Evolutionary conservation across 2,888 invertebrate genomes (phyloP), one percentile per base, ranked within the genome.

Genomic region (Theretra japonica): DNA sequence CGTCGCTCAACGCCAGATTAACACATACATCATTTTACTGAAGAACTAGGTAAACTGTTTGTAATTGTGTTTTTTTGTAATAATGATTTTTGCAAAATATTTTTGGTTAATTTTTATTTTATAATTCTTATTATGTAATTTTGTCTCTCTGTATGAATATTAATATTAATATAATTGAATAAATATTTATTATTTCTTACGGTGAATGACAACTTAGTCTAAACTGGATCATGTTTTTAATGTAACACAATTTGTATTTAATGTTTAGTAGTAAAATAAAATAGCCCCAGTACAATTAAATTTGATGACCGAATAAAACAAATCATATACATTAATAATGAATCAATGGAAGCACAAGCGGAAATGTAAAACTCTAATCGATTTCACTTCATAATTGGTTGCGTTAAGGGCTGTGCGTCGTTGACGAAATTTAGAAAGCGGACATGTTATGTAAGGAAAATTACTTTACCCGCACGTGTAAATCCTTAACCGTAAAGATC

Each of bases 371-470:
- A 72, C 50, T 28, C 58, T 65, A 48, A 53, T 41, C 41, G 70
- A 72, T 70, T 74, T 73, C 59, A 71, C 70, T 71, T 70, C 53
- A 33, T 48, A 62, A 48, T 69, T 73, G 73, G 69, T 19, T 41
- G 30, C 53, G 60, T 58, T 53, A 72, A 72, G 72, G 72, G 72
- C 72, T 33, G 48, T 69, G 59, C 50, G 19, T 59, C 48, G 30
- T 53, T 69, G 59, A 48, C 57, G 58, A 69, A 72, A 69, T 70
- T 69, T 70, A 70, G 69, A 70, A 70, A 58, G 69, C 58, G 33
- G 7, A 41, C 62, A 5, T 48, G 15, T 65, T 65, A 48, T 23
- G 23, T 48, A 25, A 65, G 2, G 17, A 23, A 15, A 23, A 65
- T 65, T 23, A 65, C 21, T 11, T 65, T 65, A 11, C 4, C 23